Evolutionary conservation across 1,140 invertebrate genomes (phyloP), one percentile per base, ranked within the genome.

Genomic region (Cyrtorhinus lividipennis): DNA sequence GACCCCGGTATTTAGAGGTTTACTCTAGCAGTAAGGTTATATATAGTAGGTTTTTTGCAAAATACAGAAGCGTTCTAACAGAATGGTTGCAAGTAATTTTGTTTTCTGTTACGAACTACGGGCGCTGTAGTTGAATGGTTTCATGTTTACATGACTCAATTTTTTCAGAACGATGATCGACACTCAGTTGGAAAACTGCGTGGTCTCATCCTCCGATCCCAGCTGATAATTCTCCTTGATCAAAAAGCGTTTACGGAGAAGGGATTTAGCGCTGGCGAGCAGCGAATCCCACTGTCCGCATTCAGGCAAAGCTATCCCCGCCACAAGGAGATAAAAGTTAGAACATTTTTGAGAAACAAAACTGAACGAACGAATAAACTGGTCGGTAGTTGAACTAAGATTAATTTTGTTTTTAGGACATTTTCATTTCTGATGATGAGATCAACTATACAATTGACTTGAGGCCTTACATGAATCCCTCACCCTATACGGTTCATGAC

Each of bases 281-380:
- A 77, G 26, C 75, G 79, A 24, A 74, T 92, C 0, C 80, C 79
- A 38, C 79, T 88, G 63, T 78, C 86, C 69, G 84, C 92, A 67
- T 98, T 99, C 71, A 77, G 91, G 38, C 82, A 90, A 67, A 83
- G 87, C 65, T 99, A 98, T 78, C 95, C 95, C 0, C 78, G 93
- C 64, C 95, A 87, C 78, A 86, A 87, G 13, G 84, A 83, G 0
- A 90, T 95, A 62, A 80, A 88, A 71, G 83, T 85, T n/a, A n/a
- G n/a, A n/a, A n/a, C n/a, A n/a, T n/a, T n/a, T n/a, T n/a, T n/a
- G n/a, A n/a, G n/a, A n/a, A n/a, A n/a, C n/a, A n/a, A n/a, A n/a
- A n/a, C n/a, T n/a, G n/a, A n/a, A n/a, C n/a, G n/a, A n/a, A n/a
- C n/a, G n/a, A n/a, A n/a, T n/a, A n/a, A n/a, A n/a, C n/a, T n/a